Evolutionary conservation across 2,888 invertebrate species (phyloP).

Genomic region (Acanthosepion esculentum): DNA sequence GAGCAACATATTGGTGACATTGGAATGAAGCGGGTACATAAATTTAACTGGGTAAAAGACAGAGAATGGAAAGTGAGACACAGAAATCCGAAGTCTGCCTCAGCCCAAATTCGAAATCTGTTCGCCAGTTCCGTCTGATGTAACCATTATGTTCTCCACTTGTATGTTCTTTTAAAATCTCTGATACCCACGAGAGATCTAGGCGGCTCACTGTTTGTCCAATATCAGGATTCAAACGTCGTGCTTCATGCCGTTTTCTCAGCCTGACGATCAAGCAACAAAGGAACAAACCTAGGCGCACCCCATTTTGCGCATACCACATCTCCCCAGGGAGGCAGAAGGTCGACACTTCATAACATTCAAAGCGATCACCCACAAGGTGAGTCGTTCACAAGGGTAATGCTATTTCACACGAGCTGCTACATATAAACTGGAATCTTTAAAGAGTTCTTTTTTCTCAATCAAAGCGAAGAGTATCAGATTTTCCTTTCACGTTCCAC

Average conservation of each 20-base stretch:
- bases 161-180: background rate
- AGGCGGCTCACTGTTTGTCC: background rate
- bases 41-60: too few species aligned
- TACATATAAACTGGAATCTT: too few species aligned
- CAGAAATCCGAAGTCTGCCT: too few species aligned
- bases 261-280: background rate
- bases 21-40: too few species aligned
- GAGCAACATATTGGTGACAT: too few species aligned
- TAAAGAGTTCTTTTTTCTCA: background rate
- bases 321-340: background rate
- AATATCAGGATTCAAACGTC: background rate
- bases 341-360: background rate
- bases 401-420: background rate
- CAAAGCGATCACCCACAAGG: background rate
- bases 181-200: background rate
- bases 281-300: background rate
- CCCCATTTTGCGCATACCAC: background rate
- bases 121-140: too few species aligned
- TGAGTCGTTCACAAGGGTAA: background rate
- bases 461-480: background rate
- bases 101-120: too few species aligned
- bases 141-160: background rate
- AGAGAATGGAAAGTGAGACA: too few species aligned
- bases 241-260: background rate
- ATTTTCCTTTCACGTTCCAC: background rate